Evolutionary conservation across 2,888 invertebrate genomes (phyloP).

Genomic region (Leptarthrus brevirostris): DNA sequence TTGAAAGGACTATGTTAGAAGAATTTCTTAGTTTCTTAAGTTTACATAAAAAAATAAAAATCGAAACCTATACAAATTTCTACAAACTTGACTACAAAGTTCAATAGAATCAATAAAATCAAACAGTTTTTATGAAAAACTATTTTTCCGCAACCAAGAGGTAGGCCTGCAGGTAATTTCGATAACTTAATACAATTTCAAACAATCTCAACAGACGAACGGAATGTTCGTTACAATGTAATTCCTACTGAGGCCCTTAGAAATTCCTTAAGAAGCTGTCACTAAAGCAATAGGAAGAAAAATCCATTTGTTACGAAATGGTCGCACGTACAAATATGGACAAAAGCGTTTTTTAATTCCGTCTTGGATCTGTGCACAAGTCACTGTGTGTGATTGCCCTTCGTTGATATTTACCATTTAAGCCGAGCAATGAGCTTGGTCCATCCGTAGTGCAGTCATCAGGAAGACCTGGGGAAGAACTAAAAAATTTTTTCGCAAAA

Average conservation of each 20-base stretch:
- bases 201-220: background rate
- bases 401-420: conserved; percentile 24
- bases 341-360: conserved; percentile 5
- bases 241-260: background rate
- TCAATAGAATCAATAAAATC: too few relatives aligned
- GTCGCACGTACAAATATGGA: conserved; percentile 11
- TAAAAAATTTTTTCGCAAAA: conserved; percentile 16
- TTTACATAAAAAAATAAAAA: too few relatives aligned
- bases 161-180: too few relatives aligned
- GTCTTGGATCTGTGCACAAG: background rate
- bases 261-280: background rate
- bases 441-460: conserved; percentile 27
- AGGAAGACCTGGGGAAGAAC: conserved; percentile 23
- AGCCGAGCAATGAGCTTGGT: background rate
- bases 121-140: too few relatives aligned
- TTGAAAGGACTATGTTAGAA: too few relatives aligned
- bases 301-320: conserved; percentile 21
- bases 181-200: background rate
- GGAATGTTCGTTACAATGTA: background rate
- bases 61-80: too few relatives aligned
- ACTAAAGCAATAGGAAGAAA: background rate
- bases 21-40: too few relatives aligned
- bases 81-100: too few relatives aligned
- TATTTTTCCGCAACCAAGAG: too few relatives aligned
- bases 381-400: background rate